Evolutionary conservation across 1,140 invertebrate genomes (phyloP).

Genomic region (Drosophila sturtevanti): DNA sequence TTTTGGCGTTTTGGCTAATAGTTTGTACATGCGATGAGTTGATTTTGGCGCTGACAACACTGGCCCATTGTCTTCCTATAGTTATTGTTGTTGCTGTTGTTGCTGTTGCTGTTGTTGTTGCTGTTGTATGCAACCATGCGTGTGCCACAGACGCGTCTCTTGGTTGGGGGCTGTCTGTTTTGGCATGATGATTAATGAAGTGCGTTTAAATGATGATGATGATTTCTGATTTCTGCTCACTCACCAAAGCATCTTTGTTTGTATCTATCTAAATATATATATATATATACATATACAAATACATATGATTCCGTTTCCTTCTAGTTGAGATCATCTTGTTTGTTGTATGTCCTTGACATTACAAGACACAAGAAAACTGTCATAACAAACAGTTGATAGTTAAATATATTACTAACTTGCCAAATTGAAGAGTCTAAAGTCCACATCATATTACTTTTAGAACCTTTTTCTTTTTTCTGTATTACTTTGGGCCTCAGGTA

Average conservation of each 20-base stretch:
- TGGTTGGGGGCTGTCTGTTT: conserved; percentile 45
- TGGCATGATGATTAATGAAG: conserved; percentile 81
- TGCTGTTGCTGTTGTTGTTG: conserved; percentile 13
- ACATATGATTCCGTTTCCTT: conserved; percentile 10
- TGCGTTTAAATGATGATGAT: conserved; percentile 57
- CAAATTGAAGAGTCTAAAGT: background rate
- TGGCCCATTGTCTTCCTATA: conserved; percentile 36
- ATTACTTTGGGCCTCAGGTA: conserved; percentile 42
- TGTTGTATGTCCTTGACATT: conserved; percentile 56
- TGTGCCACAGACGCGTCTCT: conserved; percentile 29
- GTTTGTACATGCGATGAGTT: conserved; percentile 75
- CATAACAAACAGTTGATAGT: no score
- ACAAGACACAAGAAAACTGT: conserved; percentile 30
- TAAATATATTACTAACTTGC: conserved; percentile 36
- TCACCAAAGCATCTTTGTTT: conserved; percentile 10
- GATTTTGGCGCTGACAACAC: conserved; percentile 64
- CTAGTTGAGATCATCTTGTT: conserved; percentile 20
- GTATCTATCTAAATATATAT: conserved; percentile 15
- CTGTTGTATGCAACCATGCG: conserved; percentile 41
- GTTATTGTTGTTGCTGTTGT: conserved; percentile 1
- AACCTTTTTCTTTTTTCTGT: background rate
- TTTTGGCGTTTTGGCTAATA: conserved; percentile 76
- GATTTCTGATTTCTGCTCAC: conserved; percentile 32
- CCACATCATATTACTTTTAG: background rate
- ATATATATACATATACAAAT: background rate